Evolutionary conservation across 2,113 vertebrate genomes (phyloP), one percentile per base, ranked within the genome.

Genomic region (Rana temporaria): DNA sequence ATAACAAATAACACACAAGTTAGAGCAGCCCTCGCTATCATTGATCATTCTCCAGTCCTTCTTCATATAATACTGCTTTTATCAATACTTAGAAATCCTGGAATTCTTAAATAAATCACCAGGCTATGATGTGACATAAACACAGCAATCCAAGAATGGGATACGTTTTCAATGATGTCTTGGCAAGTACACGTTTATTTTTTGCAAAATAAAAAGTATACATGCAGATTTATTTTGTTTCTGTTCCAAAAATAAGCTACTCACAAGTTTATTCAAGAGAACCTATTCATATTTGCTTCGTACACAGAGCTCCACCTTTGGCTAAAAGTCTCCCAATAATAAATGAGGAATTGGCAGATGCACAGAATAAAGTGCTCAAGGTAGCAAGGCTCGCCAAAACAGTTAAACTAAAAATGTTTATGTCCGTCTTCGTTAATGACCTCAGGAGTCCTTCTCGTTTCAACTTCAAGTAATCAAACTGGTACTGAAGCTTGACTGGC

Each of bases 351-450:
- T 30, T 85, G 63, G 70, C 88, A 82, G 7, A 84, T 84, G 79
- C 85, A 85, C 82, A 85, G 89, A 90, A 91, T 68, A 86, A 89
- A 89, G 20, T 66, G 67, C 88, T 87, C 84, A 87, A 87, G 90
- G 89, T 75, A 88, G 81, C 89, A 79, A 82, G 84, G 90, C 91
- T 82, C 85, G 87, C 86, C 86, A 84, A 81, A 90, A 88, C 74
- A 89, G 87, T 91, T 89, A 78, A 88, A 86, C 82, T 84, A 86
- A 88, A 85, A 55, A 18, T 84, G 20, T 82, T 90, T 1, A 11
- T 92, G 91, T 94, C 92, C 90, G 86, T 91, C 92, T 93, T 91
- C 0, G 85, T 93, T 93, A 94, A 92, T 90, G 89, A 92, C 87
- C 90, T 90, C 87, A 88, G 91, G 91, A 92, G 89, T 92, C 92